phyloP scores from a whole-genome alignment of 2,888 invertebrate species.

The Papilio gigon region DNA sequence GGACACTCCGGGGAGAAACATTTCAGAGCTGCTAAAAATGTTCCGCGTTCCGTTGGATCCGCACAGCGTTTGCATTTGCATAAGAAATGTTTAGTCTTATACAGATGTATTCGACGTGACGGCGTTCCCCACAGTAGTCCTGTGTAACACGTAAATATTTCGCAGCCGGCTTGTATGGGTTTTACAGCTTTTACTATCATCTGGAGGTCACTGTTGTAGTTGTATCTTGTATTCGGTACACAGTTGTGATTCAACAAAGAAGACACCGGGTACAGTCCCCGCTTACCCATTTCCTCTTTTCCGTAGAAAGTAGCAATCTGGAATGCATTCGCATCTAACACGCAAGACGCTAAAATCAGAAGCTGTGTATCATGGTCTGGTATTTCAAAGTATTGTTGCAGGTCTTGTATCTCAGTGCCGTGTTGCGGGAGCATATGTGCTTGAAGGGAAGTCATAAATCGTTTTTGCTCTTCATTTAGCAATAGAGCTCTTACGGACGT shows the following conservation, averaged over 20 bases:
- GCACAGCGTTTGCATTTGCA: constrained; percentile 86
- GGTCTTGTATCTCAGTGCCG: constrained; percentile 81
- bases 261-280: constrained; percentile 86
- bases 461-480: constrained; percentile 73
- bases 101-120: constrained; percentile 83
- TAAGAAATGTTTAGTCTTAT: constrained; percentile 85
- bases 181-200: constrained; percentile 84
- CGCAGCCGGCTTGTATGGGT: constrained; percentile 82
- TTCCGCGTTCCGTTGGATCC: constrained; percentile 86
- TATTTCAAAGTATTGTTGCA: constrained; percentile 78
- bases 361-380: constrained; percentile 80
- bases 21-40: constrained; percentile 81
- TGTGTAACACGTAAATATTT: constrained; percentile 86
- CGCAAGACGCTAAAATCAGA: constrained; percentile 82
- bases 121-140: constrained; percentile 86
- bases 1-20: constrained; percentile 79
- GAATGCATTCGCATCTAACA: constrained; percentile 86
- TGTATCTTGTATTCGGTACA: constrained; percentile 85
- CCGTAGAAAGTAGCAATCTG: constrained; percentile 79
- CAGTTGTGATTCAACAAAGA: constrained; percentile 87
- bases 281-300: constrained; percentile 76
- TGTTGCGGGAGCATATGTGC: constrained; percentile 80
- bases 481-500: constrained; percentile 70
- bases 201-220: constrained; percentile 80
- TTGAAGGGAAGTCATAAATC: constrained; percentile 79